phyloP scores from a whole-genome alignment of 2,797 vertebrate species.

The Astyanax mexicanus region DNA sequence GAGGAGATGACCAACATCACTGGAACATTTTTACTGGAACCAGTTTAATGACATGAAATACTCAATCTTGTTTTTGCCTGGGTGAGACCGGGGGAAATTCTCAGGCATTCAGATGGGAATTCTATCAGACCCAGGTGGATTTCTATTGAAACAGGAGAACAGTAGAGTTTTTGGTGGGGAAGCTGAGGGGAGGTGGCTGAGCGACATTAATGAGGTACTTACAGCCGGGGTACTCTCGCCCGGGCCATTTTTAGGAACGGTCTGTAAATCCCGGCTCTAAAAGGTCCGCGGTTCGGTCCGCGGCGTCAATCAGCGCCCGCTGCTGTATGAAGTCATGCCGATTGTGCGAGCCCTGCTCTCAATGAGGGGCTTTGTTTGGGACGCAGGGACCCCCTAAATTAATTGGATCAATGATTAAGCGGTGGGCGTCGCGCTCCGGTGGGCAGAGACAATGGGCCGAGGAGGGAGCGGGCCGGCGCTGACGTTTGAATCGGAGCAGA shows the following conservation, averaged over 20 bases:
- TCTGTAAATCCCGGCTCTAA: constrained; percentile 45
- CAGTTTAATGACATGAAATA: too few species aligned
- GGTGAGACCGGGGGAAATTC: too few species aligned
- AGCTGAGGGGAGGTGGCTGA: constrained; percentile 30
- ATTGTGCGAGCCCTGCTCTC: constrained; percentile 75
- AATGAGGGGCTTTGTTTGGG: constrained; percentile 64
- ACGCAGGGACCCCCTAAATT: constrained; percentile 69
- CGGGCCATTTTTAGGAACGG: constrained; percentile 47
- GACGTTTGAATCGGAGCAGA: constrained; percentile 70
- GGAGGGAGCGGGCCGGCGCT: constrained; percentile 68
- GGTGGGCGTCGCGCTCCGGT: constrained; percentile 71
- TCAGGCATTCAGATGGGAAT: background rate
- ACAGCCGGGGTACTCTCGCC: constrained; percentile 37
- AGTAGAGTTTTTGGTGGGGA: constrained; percentile 9
- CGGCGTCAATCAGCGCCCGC: constrained; percentile 78
- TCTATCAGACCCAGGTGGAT: constrained; percentile 38
- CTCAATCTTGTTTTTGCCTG: too few species aligned
- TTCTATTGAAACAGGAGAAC: constrained; percentile 20
- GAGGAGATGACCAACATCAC: too few species aligned
- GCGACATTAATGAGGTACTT: constrained; percentile 55
- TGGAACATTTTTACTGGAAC: too few species aligned
- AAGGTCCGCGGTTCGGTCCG: constrained; percentile 69
- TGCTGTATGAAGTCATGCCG: constrained; percentile 71
- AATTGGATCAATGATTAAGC: constrained; percentile 84
- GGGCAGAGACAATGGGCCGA: constrained; percentile 74